Percentiles rank a stretch among this genome's conserved stretches.
These are phyloP conservation scores for Platycnemis pennipes DNA, from an alignment of 2,888 invertebrate genomes.

Conservation along the genomic window DNA sequence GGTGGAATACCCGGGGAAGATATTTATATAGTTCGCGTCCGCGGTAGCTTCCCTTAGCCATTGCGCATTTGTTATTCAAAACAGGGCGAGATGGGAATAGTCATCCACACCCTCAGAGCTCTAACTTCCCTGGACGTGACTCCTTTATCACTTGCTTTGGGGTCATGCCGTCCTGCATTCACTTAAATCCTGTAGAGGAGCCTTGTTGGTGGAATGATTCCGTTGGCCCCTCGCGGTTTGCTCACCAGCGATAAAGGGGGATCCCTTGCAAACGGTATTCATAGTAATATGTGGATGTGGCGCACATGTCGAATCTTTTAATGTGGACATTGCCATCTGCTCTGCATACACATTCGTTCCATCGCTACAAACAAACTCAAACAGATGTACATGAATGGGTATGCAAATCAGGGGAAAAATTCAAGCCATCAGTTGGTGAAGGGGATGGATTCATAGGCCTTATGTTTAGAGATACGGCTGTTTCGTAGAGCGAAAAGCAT, in stretches of 20 bases:
- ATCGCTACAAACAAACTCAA: too few relatives aligned
- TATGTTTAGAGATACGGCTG: too few relatives aligned
- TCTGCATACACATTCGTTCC: not conserved
- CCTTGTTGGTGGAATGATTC: not conserved
- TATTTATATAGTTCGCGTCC: not conserved
- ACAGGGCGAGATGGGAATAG: not conserved
- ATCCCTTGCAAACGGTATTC: not conserved
- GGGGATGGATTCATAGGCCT: too few relatives aligned
- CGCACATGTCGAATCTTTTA: not conserved
- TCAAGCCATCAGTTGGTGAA: too few relatives aligned
- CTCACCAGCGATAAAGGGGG: not conserved
- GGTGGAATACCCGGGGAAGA: not conserved
- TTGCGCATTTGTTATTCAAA: constrained; percentile 7
- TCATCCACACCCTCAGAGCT: not conserved
- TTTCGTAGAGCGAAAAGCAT: too few relatives aligned
- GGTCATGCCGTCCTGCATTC: not conserved
- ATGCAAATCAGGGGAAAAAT: too few relatives aligned
- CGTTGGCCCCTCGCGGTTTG: not conserved
- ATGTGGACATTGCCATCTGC: not conserved
- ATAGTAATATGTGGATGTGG: not conserved
- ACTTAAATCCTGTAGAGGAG: not conserved
- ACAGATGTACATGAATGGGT: too few relatives aligned
- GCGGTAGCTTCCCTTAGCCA: not conserved
- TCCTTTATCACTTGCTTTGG: not conserved
- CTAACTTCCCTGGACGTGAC: not conserved